Percentiles rank a stretch among this genome's conserved stretches.
Conservation (phyloP, 2,888 invertebrate species). For the Sylvicola fuscatus region DNA sequence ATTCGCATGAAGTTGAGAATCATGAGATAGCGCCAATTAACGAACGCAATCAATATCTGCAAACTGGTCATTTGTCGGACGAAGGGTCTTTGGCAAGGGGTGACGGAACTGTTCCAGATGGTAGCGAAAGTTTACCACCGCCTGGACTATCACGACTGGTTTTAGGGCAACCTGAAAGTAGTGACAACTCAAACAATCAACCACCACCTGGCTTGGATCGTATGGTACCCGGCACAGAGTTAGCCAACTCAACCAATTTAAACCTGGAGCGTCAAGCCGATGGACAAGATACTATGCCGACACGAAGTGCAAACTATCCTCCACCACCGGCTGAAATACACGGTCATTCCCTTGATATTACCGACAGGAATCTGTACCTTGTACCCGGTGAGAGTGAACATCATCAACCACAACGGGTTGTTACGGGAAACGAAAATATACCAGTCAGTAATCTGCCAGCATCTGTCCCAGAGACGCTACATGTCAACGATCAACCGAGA, state of each 20-base stretch:
- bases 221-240: conserved; percentile 29
- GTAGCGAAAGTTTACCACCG: conserved; percentile 33
- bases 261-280: conserved; percentile 26
- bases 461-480: background rate
- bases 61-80: conserved; percentile 52
- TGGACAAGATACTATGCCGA: conserved; percentile 20
- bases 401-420: conserved; percentile 25
- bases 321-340: background rate
- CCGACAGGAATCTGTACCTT: conserved; percentile 17
- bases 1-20: conserved; percentile 14
- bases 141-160: conserved; percentile 44
- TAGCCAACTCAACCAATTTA: conserved; percentile 20
- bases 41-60: conserved; percentile 55
- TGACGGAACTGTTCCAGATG: conserved; percentile 16
- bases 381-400: conserved; percentile 18
- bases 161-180: conserved; percentile 40
- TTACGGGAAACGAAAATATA: conserved; percentile 31
- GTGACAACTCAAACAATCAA: conserved; percentile 25
- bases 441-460: background rate
- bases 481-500: conserved; percentile 18
- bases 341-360: conserved; percentile 5
- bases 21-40: conserved; percentile 40
- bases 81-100: conserved; percentile 18
- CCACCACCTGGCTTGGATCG: conserved; percentile 30
- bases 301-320: conserved; percentile 2